Conservation (phyloP, 2,888 invertebrate species). For the Geotrupes spiniger region DNA sequence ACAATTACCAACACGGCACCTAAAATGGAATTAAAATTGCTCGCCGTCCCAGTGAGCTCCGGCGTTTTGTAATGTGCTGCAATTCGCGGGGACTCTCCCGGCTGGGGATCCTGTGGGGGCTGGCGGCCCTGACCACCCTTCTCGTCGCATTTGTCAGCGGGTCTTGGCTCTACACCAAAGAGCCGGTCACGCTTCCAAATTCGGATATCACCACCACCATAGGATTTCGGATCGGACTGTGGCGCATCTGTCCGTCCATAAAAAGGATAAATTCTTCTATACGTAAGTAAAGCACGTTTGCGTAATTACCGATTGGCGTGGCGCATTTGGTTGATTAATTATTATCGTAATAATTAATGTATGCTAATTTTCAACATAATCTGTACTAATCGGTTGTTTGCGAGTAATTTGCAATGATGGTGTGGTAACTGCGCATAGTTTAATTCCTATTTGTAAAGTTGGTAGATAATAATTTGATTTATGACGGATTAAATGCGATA, state of each 20-base stretch:
- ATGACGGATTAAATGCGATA: too few species aligned
- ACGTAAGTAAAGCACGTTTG: constrained; percentile 52
- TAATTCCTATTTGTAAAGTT: too few species aligned
- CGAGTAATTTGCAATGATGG: too few species aligned
- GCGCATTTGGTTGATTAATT: too few species aligned
- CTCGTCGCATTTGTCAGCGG: constrained; percentile 53
- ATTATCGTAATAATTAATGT: too few species aligned
- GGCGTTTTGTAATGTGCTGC: constrained; percentile 42
- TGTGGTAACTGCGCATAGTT: too few species aligned
- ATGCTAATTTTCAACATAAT: too few species aligned
- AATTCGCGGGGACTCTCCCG: constrained; percentile 48
- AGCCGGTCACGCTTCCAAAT: constrained; percentile 50
- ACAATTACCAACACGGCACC: constrained; percentile 23
- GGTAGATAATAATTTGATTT: too few species aligned
- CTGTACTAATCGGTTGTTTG: too few species aligned
- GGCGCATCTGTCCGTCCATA: constrained; percentile 53
- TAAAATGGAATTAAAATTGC: constrained; percentile 28
- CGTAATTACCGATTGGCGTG: too few species aligned
- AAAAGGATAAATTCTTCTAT: constrained; percentile 49
- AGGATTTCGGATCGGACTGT: constrained; percentile 53
- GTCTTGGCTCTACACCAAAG: constrained; percentile 53
- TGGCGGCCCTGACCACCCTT: constrained; percentile 49
- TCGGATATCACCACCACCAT: constrained; percentile 49
- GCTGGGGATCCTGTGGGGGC: constrained; percentile 51
- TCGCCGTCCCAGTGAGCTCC: constrained; percentile 11